Percentiles rank a stretch among this genome's conserved stretches.
phyloP scores from a whole-genome alignment of 1,140 invertebrate genomes.

The Drosophila rhopaloa region DNA sequence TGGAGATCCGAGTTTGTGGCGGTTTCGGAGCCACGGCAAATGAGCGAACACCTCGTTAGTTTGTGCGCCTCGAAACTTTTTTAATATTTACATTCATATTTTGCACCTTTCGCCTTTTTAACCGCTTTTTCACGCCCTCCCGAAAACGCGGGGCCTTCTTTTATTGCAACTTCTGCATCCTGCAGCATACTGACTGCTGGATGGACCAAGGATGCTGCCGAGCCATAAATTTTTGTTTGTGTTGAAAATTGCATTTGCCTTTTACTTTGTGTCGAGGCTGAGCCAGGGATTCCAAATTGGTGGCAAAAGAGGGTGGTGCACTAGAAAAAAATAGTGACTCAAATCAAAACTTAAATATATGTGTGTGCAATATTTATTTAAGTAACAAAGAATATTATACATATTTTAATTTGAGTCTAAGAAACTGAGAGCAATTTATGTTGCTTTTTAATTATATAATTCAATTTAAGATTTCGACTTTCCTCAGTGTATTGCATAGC shows the following conservation, averaged over 20 bases:
- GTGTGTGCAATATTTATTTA: background rate
- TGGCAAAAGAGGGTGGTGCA: background rate
- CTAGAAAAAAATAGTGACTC: background rate
- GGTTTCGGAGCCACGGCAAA: constrained; percentile 41
- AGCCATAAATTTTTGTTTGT: constrained; percentile 80
- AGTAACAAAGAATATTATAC: background rate
- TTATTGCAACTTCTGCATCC: constrained; percentile 53
- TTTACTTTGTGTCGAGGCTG: constrained; percentile 67
- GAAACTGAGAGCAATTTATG: too few relatives aligned
- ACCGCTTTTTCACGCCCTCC: constrained; percentile 26
- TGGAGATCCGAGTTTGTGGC: constrained; percentile 26
- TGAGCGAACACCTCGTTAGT: constrained; percentile 80
- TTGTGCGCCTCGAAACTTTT: constrained; percentile 78
- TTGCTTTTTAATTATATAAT: too few relatives aligned
- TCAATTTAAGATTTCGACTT: too few relatives aligned
- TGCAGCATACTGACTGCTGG: constrained; percentile 23
- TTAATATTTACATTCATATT: constrained; percentile 83
- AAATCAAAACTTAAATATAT: too few relatives aligned
- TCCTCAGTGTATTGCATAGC: constrained; percentile 2
- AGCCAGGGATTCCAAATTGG: constrained; percentile 31
- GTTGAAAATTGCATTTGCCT: constrained; percentile 81
- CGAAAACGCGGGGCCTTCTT: constrained; percentile 24
- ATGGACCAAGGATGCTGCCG: constrained; percentile 46
- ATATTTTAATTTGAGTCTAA: too few relatives aligned
- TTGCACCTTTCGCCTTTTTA: constrained; percentile 72